Evolutionary conservation across 2,888 invertebrate species (phyloP).

Genomic region (Ophonus ardosiacus): DNA sequence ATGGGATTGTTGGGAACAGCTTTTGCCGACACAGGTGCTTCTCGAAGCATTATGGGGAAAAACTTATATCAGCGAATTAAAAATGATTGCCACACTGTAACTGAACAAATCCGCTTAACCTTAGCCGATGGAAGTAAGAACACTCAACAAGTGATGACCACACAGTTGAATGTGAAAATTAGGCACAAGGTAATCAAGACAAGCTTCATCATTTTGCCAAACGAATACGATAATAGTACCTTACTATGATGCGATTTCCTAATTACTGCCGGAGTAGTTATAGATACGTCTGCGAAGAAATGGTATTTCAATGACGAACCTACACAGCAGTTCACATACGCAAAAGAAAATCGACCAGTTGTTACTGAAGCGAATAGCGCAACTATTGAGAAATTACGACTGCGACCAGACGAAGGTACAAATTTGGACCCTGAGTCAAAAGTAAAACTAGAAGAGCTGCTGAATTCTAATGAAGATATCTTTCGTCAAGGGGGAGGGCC

Average conservation of each 20-base stretch:
- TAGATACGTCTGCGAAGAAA: background rate
- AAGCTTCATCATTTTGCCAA: background rate
- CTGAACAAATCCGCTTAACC: background rate
- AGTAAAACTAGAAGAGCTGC: no score
- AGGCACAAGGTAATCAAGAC: no score
- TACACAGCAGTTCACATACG: no score
- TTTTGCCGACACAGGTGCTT: background rate
- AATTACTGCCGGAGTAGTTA: background rate
- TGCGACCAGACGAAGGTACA: no score
- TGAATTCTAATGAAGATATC: no score
- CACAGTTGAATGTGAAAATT: background rate
- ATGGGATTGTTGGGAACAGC: background rate
- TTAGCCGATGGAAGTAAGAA: background rate
- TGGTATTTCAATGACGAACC: background rate
- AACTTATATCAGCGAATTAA: slow-evolving; percentile 12
- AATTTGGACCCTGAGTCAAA: no score
- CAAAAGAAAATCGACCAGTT: no score
- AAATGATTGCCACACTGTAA: background rate
- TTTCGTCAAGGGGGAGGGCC: no score
- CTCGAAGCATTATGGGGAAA: background rate
- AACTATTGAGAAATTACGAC: no score
- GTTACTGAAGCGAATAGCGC: no score
- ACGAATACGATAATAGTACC: background rate
- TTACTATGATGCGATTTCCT: background rate
- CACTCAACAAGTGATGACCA: background rate